Percentiles rank a stretch among this genome's conserved stretches.
Conservation (phyloP, 2,113 vertebrate species). For the Arizona elegans region DNA sequence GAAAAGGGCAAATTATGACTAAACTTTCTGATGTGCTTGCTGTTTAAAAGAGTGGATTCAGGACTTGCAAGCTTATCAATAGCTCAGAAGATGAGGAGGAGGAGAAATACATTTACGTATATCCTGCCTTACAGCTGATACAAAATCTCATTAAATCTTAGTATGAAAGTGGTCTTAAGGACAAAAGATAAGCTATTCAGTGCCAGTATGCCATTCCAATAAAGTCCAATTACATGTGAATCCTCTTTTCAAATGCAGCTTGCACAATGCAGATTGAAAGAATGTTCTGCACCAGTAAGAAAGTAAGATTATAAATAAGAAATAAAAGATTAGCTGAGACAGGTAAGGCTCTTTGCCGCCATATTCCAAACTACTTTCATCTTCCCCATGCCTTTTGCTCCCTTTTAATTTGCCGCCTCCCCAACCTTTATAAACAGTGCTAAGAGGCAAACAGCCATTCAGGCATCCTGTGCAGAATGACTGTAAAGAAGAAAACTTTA, state of each 20-base stretch:
- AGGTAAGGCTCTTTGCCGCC: background rate
- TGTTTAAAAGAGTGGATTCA: background rate
- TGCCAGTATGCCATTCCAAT: background rate
- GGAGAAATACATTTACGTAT: background rate
- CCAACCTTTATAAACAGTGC: background rate
- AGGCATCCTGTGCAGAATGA: background rate
- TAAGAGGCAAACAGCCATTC: background rate
- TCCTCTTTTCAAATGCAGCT: background rate
- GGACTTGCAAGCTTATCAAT: background rate
- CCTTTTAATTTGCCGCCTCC: background rate
- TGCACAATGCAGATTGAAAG: background rate
- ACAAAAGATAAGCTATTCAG: background rate
- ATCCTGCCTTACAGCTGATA: background rate
- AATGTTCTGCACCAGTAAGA: background rate
- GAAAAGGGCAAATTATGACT: background rate
- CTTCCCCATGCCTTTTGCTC: background rate
- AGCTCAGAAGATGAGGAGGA: background rate
- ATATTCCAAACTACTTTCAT: background rate
- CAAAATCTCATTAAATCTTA: background rate
- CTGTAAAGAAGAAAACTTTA: background rate
- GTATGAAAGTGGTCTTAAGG: background rate
- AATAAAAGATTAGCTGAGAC: background rate
- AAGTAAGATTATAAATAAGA: background rate
- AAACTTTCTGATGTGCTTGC: background rate
- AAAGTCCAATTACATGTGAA: background rate